Evolutionary conservation across 2,113 vertebrate species (phyloP), one percentile per base, ranked within the genome.

Genomic region (Lutjanus erythropterus): DNA sequence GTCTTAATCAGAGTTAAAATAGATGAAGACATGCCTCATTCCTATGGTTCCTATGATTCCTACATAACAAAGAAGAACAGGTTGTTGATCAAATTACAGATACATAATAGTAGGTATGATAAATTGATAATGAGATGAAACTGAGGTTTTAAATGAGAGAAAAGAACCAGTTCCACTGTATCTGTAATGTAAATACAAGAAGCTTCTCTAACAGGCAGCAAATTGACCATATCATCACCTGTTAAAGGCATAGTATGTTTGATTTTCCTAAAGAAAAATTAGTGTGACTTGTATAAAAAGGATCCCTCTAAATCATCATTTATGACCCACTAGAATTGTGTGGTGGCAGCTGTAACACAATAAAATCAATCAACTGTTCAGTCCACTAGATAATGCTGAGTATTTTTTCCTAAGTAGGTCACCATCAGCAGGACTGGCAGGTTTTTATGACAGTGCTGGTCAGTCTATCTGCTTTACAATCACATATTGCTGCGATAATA

Each of bases 1-100:
- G 35, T 76, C 42, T 64, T 41, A n/a, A 41, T 71, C 16, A 37
- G 9, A 69, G 12, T 25, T 69, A 44, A 85, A 70, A 47, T 3
- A 70, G 46, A 58, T 31, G 11, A 47, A 60, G 6, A 59, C 16
- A 72, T 12, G 46, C n/a, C 31, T 37, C 18, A 47, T 29, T 53
- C 14, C 14, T 53, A 53, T 53, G 14, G 4, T 21, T 47, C 18
- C 18, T 19, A 33, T 53, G 14, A 11, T 21, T 47, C 18, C 18
- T 19, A 33, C 8, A 23, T 31, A 46, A 18, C 12, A 35, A 71
- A 44, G 37, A 2, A 44, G n/a, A 37, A 73, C 14, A 56, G 14
- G 29, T 58, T 25, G 0, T 6, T 37, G 15, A 19, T 25, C 9
- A 50, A 39, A 19, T 33, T 29, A 6, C 2, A 16, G 31, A 60